Conservation (phyloP, 1,140 invertebrate species). For the Ceratina calcarata region DNA sequence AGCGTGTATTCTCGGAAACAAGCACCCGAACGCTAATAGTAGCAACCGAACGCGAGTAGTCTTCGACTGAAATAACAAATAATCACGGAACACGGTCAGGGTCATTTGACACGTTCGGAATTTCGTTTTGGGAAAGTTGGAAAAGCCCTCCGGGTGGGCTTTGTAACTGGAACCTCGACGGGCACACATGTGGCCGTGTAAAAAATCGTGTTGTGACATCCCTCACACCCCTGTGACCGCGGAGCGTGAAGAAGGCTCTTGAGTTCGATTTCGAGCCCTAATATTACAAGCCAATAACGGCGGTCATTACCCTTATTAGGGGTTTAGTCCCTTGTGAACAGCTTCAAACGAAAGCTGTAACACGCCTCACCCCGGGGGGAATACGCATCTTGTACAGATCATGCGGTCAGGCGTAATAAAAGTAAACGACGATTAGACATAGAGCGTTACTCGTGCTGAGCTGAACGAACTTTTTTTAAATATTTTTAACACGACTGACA, state of each 20-base stretch:
- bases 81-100: not conserved
- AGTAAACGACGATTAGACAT: no score
- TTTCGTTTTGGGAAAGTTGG: not conserved
- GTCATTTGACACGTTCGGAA: slow-evolving; percentile 6
- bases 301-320: slow-evolving; percentile 17
- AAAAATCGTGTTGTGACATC: slow-evolving; percentile 33
- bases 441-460: no score
- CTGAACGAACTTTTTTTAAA: no score
- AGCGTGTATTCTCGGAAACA: not conserved
- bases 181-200: slow-evolving; percentile 15
- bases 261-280: not conserved
- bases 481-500: no score
- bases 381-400: no score
- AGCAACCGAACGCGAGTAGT: not conserved
- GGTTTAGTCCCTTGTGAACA: not conserved
- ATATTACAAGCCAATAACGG: slow-evolving; percentile 8
- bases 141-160: not conserved
- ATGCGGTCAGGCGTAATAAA: no score
- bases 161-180: not conserved
- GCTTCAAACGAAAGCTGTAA: no score
- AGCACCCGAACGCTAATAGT: not conserved
- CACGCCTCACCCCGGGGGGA: no score
- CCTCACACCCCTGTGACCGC: not conserved
- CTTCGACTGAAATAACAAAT: slow-evolving; percentile 39
- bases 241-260: not conserved